Evolutionary conservation across 1,140 invertebrate genomes (phyloP), one percentile per base, ranked within the genome.

Genomic region (Bombus pyrosoma): DNA sequence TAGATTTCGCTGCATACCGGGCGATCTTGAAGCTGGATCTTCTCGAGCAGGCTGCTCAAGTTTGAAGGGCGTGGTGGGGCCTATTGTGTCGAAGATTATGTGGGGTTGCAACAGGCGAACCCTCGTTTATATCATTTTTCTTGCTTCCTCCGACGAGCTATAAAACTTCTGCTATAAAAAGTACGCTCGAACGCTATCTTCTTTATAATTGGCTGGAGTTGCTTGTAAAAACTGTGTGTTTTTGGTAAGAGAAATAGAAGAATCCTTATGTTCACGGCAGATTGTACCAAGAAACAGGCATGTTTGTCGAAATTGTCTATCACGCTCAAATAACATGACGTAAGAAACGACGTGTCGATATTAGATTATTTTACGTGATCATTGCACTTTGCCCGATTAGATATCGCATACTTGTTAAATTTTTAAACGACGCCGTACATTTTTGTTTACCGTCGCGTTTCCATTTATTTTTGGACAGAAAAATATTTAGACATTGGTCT

Each of bases 61-160:
- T 74, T 81, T 25, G 53, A 89, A 81, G 85, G 80, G 66, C 57
- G 75, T 83, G 83, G 83, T 47, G 86, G 18, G 62, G 13, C 18
- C 59, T 37, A 80, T 86, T 87, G 73, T 69, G 43, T 74, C 73
- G 32, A 39, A 81, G 86, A 77, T 89, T 83, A 62, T 83, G 76
- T 22, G 62, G 72, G 87, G 18, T 78, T 59, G 32, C 41, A 41
- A 41, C 32, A n/a, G 28, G 59, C 18, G 53, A 47, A 43, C 39
- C 53, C 59, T 66, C 41, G 34, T 22, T 34, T 25, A 12, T 39
- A 68, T 81, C 13, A n/a, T 79, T 80, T 72, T 57, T 74, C 69
- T 53, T 59, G 15, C 3, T 39, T 13, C 28, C 10, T 15, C 8
- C 4, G 15, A 62, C 47, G 22, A 43, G 18, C 12, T 9, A 62